These are phyloP conservation scores for Alcedo quadribrachys DNA, from an alignment of 2,797 vertebrate genomes.

Conservation along the genomic window DNA sequence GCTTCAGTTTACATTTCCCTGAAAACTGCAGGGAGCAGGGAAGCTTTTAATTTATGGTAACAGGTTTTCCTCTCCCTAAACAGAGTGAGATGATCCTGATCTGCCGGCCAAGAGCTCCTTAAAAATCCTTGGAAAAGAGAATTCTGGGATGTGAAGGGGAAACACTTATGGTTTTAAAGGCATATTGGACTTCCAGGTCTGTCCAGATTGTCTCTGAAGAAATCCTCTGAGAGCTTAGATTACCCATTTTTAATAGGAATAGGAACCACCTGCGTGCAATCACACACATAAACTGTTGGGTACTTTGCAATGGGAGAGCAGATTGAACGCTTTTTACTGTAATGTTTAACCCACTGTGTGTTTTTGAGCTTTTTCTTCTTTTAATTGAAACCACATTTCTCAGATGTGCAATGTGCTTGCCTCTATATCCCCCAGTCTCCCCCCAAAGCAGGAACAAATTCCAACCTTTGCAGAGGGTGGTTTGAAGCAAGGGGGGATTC, in stretches of 20 bases:
- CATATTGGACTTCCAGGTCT: background rate
- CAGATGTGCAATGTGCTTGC: background rate
- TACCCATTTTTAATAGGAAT: conserved; percentile 55
- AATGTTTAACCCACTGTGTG: conserved; percentile 12
- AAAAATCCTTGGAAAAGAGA: background rate
- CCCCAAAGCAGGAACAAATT: background rate
- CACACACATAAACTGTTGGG: conserved; percentile 14
- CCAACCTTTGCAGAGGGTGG: background rate
- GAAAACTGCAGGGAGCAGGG: background rate
- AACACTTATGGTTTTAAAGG: conserved; percentile 23
- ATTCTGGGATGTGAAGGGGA: background rate
- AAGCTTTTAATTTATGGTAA: background rate
- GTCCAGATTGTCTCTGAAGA: conserved; percentile 16
- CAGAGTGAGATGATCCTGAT: background rate
- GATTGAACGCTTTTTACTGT: conserved; percentile 12
- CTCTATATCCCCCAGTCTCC: background rate
- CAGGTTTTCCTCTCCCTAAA: background rate
- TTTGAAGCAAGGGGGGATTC: no score
- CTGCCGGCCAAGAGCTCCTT: background rate
- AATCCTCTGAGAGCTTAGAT: conserved; percentile 10
- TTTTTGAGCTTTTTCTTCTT: conserved; percentile 47
- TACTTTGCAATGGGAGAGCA: conserved; percentile 34
- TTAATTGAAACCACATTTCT: conserved; percentile 53
- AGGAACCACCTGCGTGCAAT: conserved; percentile 72
- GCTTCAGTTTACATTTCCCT: background rate